Base-by-base conservation (phyloP, 2,888 invertebrate species). In the Caenorhabditis auriculariae region DNA sequence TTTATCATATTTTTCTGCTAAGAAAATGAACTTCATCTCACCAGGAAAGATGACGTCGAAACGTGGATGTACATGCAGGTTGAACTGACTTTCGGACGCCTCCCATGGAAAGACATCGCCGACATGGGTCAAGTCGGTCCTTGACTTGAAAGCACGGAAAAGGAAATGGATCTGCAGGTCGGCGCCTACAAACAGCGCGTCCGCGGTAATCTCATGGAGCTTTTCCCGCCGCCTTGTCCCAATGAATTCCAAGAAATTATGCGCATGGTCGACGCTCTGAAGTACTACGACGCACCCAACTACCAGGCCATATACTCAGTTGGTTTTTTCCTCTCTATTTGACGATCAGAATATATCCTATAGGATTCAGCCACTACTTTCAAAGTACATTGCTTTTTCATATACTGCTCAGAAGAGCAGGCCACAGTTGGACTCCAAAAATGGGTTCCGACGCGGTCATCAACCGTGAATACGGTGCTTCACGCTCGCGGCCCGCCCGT, bases 211-310 rank as follows among this genome's bases (percentile, higher is more conserved):
- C 59, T 66, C 17, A 72, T 72, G 45, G 54, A 58, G 44, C 58
- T 54, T 7, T 59, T 59, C 54, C 51, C 56, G 9, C 56, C 43
- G n/a, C 54, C 54, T 17, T 52, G 52, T 43, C 56, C 56, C 9
- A 55, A 44, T 3, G 56, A n/a, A 15, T 62, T 62, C 54, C 51
- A 51, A 35, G 35, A 56, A 41, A 38, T 50, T n/a, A 45, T 56
- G n/a, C 23, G 19, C 7, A n/a, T 23, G 15, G 59, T 66, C 32
- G 77, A 77, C 54, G 24, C 49, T 26, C 56, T 74, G 39, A 74
- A 72, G 54, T 77, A 77, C 65, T 77, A 77, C 57, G 77, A 77
- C 44, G 66, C 72, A 3, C 77, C 77, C 24, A 70, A 76, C 65
- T 77, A 77, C 49, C 64, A 64, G 48, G 54, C 59, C 45, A 45